A percentile compares a stretch with the other conserved stretches of the same genome.
phyloP scores from a whole-genome alignment of 2,888 invertebrate genomes.

The Ochropleura plecta region DNA sequence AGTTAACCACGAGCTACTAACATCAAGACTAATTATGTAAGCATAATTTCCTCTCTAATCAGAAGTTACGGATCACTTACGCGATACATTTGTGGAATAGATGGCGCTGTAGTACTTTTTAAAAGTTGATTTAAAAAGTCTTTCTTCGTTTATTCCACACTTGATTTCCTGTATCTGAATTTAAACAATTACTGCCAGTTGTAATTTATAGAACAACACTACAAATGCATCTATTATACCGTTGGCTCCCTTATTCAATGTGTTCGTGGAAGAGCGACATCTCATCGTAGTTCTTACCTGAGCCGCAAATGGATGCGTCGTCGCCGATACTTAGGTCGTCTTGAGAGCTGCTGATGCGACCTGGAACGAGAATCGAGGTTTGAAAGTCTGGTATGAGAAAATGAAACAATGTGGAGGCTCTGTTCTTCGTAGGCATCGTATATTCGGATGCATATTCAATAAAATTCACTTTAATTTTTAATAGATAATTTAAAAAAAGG shows the following conservation, averaged over 20 bases:
- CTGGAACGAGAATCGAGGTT: slow-evolving; percentile 80
- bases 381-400: not conserved
- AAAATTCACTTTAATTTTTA: too few relatives aligned
- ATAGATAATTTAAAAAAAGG: too few relatives aligned
- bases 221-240: slow-evolving; percentile 25
- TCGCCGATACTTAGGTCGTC: slow-evolving; percentile 95
- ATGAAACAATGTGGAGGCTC: not conserved
- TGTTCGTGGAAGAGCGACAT: slow-evolving; percentile 81
- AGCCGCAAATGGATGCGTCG: slow-evolving; percentile 93
- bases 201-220: slow-evolving; percentile 2
- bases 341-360: slow-evolving; percentile 95
- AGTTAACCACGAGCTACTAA: too few relatives aligned
- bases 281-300: slow-evolving; percentile 90
- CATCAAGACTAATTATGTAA: too few relatives aligned
- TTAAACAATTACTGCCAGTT: not conserved
- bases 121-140: too few relatives aligned
- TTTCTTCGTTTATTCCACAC: not conserved
- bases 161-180: not conserved
- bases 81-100: too few relatives aligned
- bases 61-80: too few relatives aligned
- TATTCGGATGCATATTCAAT: not conserved
- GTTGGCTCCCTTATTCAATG: slow-evolving; percentile 70
- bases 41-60: too few relatives aligned
- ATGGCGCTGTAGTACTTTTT: not conserved
- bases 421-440: not conserved